phyloP scores from a whole-genome alignment of 2,113 vertebrate genomes.

The Eulemur rufifrons region DNA sequence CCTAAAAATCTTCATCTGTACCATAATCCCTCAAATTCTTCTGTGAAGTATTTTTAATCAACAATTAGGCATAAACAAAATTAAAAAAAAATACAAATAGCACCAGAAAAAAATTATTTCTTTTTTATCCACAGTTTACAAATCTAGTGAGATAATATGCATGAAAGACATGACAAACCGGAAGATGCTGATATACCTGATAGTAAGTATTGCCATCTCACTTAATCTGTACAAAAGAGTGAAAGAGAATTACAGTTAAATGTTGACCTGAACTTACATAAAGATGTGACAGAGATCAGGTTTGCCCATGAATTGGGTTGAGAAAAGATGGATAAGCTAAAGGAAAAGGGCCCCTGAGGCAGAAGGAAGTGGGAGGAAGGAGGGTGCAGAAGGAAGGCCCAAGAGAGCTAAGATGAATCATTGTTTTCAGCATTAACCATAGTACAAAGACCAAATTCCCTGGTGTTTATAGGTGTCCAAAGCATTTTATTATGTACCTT shows the following conservation, averaged over 20 bases:
- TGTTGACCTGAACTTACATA: not conserved
- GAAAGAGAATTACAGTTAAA: not conserved
- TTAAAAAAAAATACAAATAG: not conserved
- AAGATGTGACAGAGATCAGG: not conserved
- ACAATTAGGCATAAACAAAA: not conserved
- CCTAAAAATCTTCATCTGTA: not conserved
- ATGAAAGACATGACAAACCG: not conserved
- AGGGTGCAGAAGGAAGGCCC: not conserved
- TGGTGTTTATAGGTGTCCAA: not conserved
- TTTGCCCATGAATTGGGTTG: not conserved
- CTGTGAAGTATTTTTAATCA: not conserved
- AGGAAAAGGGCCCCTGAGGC: not conserved
- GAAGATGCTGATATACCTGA: not conserved
- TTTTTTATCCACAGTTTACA: not conserved
- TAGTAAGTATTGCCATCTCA: not conserved
- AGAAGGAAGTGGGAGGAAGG: not conserved
- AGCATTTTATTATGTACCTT: constrained; percentile 8
- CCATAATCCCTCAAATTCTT: not conserved
- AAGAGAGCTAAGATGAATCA: not conserved
- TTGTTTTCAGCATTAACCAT: not conserved
- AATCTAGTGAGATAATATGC: not conserved
- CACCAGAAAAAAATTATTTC: not conserved
- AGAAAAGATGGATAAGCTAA: not conserved
- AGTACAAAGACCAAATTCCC: constrained; percentile 1
- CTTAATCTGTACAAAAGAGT: not conserved